Evolutionary conservation across 2,797 vertebrate species (phyloP), one percentile per base, ranked within the genome.

Genomic region (Rhabdophis nuchalis): DNA sequence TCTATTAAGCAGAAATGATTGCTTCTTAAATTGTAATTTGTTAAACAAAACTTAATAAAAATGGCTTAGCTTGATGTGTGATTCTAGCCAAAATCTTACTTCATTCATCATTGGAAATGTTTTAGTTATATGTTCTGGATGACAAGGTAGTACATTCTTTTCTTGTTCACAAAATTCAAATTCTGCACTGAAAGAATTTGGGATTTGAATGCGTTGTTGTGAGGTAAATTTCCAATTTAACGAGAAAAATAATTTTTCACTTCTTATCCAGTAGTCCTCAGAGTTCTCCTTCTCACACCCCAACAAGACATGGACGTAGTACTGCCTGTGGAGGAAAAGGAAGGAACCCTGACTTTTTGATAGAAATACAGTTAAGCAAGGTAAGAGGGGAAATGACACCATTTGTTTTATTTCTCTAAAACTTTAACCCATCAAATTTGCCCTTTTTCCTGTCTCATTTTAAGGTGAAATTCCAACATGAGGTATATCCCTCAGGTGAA

Each of bases 301-400:
- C 99, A 29, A 97, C 98, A 0, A 98, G 98, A 93, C 98, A 98
- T 56, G 97, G 97, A 13, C 98, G 97, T 53, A 97, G 94, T 85
- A 93, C 96, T 60, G 95, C 95, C 1, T 98, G 95, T 93, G 99
- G 99, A 1, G 99, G 99, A 90, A 98, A 96, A 94, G 98, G 98
- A 93, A 98, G 99, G 96, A 99, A 99, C 94, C 98, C 98, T 36
- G 98, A 99, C 52, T 98, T 99, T 88, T 96, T 99, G 27, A 99
- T 99, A 98, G 99, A 99, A 97, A 99, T 99, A 96, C 99, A 99
- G 23, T 97, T 99, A 94, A 99, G 98, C 97, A 99, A 99, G 97
- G 99, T 99, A 89, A 97, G 94, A 4, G 87, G 36, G 14, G 46
- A 56, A 85, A 25, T 95, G 60, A 88, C 87, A 61, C 13, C 14